Evolutionary conservation across 2,113 vertebrate species (phyloP), one percentile per base, ranked within the genome.

Genomic region (Colaptes auratus): DNA sequence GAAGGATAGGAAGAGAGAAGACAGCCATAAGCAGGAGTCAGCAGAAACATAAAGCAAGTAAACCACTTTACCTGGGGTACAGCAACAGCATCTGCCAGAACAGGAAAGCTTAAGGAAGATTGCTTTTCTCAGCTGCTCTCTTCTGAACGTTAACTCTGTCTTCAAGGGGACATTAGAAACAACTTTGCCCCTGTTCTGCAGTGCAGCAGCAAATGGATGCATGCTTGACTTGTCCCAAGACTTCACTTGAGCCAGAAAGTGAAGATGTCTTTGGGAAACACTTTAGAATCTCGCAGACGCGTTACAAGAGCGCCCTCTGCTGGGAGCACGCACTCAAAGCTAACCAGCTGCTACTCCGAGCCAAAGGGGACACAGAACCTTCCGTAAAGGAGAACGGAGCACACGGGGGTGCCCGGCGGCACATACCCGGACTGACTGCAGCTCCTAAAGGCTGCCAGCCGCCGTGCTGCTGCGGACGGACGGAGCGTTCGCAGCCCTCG

Each of bases 331-430:
- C 0, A 8, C 42, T 39, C 23, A 3, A 1, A 39, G 35, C 66
- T 31, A 15, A 12, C 9, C 14, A 30, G 2, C 44, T 16, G 1
- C 2, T 27, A 25, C 4, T 1, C 2, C 50, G 50, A 52, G 50
- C 50, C 4, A 52, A 14, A 23, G 5, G 8, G 15, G 24, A 20
- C 21, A 6, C 42, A 6, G 3, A 15, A 8, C 4, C 50, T 15
- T 25, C 15, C 15, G 10, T 4, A 4, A 13, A 7, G 0, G 18
- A 42, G 59, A 12, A 6, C 12, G 16, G 7, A 4, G 5, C 50
- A 0, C 14, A 2, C 36, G 1, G 1, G 4, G 25, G 20, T 0
- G 5, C 0, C 30, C 2, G 19, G 33, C 23, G 5, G 10, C 3
- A 6, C 25, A 0, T 7, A 3, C 39, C 15, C 72, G 3, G 46